Evolutionary conservation across 2,888 invertebrate species (phyloP).

Genomic region (Agrochola lota): DNA sequence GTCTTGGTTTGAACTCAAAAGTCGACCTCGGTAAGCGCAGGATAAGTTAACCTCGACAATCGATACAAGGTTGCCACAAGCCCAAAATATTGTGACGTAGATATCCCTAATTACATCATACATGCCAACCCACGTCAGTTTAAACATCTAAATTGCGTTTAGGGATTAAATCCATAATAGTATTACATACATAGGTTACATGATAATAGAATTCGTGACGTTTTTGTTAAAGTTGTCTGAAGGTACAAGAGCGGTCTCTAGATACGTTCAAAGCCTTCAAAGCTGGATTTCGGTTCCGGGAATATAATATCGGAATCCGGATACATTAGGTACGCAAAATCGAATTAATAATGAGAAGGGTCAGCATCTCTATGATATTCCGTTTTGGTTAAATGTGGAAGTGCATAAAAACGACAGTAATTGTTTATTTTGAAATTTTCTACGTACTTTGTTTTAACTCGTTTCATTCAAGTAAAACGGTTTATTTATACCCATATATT

Average conservation of each 20-base stretch:
- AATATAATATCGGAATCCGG: conserved; percentile 46
- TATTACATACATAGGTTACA: conserved; percentile 40
- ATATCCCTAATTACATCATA: conserved; percentile 31
- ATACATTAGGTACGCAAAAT: conserved; percentile 37
- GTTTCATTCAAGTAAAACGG: neutral
- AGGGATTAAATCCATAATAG: conserved; percentile 34
- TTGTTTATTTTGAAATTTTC: neutral
- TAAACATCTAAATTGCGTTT: conserved; percentile 29
- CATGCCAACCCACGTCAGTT: conserved; percentile 47
- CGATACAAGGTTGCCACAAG: conserved; percentile 15
- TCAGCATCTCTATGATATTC: conserved; percentile 37
- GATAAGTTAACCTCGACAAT: neutral
- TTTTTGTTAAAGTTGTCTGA: conserved; percentile 39
- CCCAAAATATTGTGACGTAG: conserved; percentile 5
- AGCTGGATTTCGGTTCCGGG: conserved; percentile 23
- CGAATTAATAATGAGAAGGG: conserved; percentile 54
- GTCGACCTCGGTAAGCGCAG: neutral
- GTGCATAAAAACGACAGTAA: conserved; percentile 4
- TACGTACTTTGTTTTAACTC: neutral
- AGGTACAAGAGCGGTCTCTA: conserved; percentile 36
- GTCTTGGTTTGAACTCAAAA: neutral
- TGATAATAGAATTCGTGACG: conserved; percentile 42
- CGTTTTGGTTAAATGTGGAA: conserved; percentile 30
- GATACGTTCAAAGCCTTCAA: conserved; percentile 35
- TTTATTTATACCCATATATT: conserved; percentile 6